A percentile compares a stretch with the other conserved stretches of the same genome.
Evolutionary conservation across 1,140 invertebrate species (phyloP).

Genomic region (Agrypnia vestita): DNA sequence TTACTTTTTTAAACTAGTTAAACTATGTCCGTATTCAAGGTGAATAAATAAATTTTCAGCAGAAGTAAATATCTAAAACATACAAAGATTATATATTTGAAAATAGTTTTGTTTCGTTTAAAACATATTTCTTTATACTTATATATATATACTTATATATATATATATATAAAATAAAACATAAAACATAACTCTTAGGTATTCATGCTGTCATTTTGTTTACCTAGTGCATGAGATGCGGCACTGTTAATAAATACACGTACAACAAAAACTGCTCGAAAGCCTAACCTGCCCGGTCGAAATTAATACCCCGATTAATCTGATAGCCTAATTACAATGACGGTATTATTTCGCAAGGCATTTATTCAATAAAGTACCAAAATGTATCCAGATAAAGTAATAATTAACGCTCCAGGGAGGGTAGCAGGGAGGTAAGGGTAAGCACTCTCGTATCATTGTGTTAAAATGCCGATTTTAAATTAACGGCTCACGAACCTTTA

Average conservation of each 20-base stretch:
- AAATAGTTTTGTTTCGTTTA: too few relatives aligned
- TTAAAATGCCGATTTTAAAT: slow-evolving; percentile 28
- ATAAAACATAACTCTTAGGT: too few relatives aligned
- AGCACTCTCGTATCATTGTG: background rate
- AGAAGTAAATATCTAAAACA: too few relatives aligned
- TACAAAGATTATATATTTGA: too few relatives aligned
- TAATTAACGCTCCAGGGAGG: slow-evolving; percentile 8
- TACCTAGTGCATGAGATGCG: background rate
- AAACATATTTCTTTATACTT: too few relatives aligned
- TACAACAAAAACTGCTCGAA: slow-evolving; percentile 38
- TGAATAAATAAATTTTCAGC: too few relatives aligned
- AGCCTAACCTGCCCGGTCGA: background rate
- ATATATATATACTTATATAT: too few relatives aligned
- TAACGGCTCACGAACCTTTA: background rate
- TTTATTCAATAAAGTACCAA: slow-evolving; percentile 47
- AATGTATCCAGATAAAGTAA: slow-evolving; percentile 40
- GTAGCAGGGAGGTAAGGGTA: background rate
- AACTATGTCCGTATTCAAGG: too few relatives aligned
- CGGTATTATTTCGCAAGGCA: slow-evolving; percentile 30
- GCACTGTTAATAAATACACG: background rate
- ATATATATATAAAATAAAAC: too few relatives aligned
- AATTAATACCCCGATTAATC: slow-evolving; percentile 39
- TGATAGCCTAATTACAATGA: slow-evolving; percentile 45
- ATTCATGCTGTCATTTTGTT: background rate
- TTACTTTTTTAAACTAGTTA: too few relatives aligned